phyloP scores from a whole-genome alignment of 2,888 invertebrate genomes.

The Acanthopleura granulata region DNA sequence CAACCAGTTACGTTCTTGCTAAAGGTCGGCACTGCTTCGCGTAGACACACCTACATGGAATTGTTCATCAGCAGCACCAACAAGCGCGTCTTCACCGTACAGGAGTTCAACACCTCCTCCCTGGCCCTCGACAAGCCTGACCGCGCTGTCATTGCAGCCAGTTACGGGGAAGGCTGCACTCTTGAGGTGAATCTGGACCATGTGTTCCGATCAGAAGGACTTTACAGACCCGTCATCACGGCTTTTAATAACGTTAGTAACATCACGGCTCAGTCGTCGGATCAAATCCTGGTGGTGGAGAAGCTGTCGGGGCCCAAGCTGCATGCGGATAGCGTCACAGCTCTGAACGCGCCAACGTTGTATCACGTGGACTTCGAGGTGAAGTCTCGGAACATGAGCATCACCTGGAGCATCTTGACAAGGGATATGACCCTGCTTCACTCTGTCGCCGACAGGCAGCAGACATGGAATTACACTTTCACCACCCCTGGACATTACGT shows the following conservation, averaged over 20 bases:
- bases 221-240: constrained; percentile 35
- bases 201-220: constrained; percentile 40
- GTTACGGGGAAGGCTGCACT: constrained; percentile 53
- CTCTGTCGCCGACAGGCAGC: constrained; percentile 15
- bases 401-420: constrained; percentile 34
- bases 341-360: constrained; percentile 25
- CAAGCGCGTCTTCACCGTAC: neutral
- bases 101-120: constrained; percentile 30
- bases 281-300: constrained; percentile 31
- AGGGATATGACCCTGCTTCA: neutral
- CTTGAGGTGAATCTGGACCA: constrained; percentile 48
- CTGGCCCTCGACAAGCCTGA: constrained; percentile 34
- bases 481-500: constrained; percentile 37
- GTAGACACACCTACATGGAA: constrained; percentile 43
- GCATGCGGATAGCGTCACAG: constrained; percentile 21
- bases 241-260: constrained; percentile 35
- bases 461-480: constrained; percentile 37
- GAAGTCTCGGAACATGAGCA: constrained; percentile 31
- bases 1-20: constrained; percentile 41
- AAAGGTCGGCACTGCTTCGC: constrained; percentile 45
- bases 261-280: constrained; percentile 14
- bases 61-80: constrained; percentile 43
- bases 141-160: constrained; percentile 44
- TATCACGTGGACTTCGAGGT: constrained; percentile 29
- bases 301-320: constrained; percentile 32